A percentile compares a stretch with the other conserved stretches of the same genome.
Evolutionary conservation across 2,113 vertebrate species (phyloP).

Genomic region (Hippopotamus amphibius): DNA sequence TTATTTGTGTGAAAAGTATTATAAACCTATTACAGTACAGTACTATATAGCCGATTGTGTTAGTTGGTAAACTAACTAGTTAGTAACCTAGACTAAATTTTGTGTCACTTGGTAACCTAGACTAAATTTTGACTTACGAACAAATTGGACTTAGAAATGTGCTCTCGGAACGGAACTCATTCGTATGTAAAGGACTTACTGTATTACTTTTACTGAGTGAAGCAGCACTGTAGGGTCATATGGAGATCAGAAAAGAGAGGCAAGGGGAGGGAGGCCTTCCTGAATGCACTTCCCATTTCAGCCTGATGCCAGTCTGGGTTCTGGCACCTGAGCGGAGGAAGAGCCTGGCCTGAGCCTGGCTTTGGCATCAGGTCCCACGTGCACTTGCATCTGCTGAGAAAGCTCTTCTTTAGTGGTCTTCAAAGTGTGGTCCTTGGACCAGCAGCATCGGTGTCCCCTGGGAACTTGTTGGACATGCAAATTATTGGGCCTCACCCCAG

Average conservation of each 20-base stretch:
- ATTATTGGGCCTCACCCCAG: neutral
- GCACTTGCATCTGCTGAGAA: neutral
- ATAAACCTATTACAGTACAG: no score
- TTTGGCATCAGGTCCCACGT: neutral
- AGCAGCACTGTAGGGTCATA: neutral
- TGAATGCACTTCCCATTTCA: neutral
- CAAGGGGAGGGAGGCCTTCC: neutral
- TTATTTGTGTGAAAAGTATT: no score
- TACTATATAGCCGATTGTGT: no score
- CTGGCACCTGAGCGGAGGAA: neutral
- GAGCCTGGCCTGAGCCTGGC: neutral
- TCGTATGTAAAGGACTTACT: no score
- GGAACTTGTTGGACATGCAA: neutral
- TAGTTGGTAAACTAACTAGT: no score
- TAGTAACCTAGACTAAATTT: no score
- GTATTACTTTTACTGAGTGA: neutral
- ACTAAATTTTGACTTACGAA: no score
- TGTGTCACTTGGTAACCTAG: no score
- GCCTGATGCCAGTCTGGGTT: neutral
- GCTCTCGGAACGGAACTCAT: no score
- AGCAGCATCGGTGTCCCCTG: neutral
- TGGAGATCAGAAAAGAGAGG: neutral
- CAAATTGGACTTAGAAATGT: no score
- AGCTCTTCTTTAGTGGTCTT: neutral
- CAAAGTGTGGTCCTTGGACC: neutral